Conservation (phyloP, 2,888 invertebrate genomes). For the Drosophila seclusa region DNA sequence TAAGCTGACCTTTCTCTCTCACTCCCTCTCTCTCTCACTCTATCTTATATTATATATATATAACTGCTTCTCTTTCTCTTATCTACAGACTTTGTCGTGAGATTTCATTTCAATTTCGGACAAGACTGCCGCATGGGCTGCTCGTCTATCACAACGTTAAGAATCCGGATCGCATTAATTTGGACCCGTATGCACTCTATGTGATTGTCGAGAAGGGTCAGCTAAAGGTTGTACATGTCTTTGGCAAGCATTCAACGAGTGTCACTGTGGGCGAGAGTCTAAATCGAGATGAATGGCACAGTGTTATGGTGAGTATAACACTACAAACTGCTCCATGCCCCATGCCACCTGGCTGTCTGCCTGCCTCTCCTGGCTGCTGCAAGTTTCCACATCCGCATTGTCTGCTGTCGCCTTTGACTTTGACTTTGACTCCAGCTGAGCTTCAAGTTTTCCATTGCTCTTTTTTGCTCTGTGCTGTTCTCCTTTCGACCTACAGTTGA, state of each 20-base stretch:
- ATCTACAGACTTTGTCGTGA: conserved; percentile 91
- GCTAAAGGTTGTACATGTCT: conserved; percentile 95
- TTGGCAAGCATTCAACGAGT: conserved; percentile 92
- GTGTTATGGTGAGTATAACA: conserved; percentile 88
- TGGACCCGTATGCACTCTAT: conserved; percentile 95
- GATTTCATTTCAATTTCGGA: conserved; percentile 95
- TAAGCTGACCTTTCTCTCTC: background rate
- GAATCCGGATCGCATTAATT: conserved; percentile 90
- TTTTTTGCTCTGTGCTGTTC: conserved; percentile 21
- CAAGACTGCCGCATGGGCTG: conserved; percentile 93
- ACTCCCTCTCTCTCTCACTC: background rate
- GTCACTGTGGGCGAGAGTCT: conserved; percentile 94
- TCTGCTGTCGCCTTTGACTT: conserved; percentile 20
- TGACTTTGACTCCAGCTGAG: conserved; percentile 23
- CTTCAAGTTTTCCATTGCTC: conserved; percentile 30
- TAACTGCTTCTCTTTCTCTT: conserved; percentile 15
- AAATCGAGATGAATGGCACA: conserved; percentile 96
- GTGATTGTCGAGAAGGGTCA: conserved; percentile 96
- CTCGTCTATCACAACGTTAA: conserved; percentile 96
- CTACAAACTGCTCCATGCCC: background rate
- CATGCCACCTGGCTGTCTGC: background rate
- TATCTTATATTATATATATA: background rate
- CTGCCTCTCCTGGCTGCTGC: background rate
- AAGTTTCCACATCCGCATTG: background rate
- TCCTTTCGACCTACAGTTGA: conserved; percentile 4